phyloP scores from a whole-genome alignment of 2,797 vertebrate species.

The Mus spretus region DNA sequence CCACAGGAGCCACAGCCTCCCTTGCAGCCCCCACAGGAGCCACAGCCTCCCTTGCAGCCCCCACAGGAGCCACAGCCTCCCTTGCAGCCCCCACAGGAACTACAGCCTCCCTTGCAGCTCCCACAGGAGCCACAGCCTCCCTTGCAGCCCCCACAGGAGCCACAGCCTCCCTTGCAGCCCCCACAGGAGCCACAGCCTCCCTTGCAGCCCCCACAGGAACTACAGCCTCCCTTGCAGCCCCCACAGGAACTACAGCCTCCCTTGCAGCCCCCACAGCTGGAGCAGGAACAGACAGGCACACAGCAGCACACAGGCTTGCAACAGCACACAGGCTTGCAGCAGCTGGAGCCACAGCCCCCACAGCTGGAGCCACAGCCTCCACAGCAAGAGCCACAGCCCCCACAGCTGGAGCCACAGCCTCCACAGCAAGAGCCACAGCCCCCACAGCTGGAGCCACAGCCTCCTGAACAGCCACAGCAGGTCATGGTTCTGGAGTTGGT shows the following conservation, averaged over 20 bases:
- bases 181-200: background rate
- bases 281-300: background rate
- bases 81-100: background rate
- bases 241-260: background rate
- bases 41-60: too few relatives aligned
- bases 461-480: conserved; percentile 40
- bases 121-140: too few relatives aligned
- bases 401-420: conserved; percentile 41
- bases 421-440: conserved; percentile 12
- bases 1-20: too few relatives aligned
- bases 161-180: background rate
- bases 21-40: too few relatives aligned
- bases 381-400: background rate
- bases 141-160: too few relatives aligned
- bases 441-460: conserved; percentile 35
- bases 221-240: background rate
- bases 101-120: background rate
- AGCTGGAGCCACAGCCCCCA: background rate
- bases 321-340: conserved; percentile 6
- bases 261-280: background rate
- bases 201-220: background rate
- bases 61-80: background rate
- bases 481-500: background rate
- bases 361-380: background rate
- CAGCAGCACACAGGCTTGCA: background rate